A percentile compares a stretch with the other conserved stretches of the same genome.
Conservation (phyloP, 2,888 invertebrate genomes). For the Calameuta filiformis region DNA sequence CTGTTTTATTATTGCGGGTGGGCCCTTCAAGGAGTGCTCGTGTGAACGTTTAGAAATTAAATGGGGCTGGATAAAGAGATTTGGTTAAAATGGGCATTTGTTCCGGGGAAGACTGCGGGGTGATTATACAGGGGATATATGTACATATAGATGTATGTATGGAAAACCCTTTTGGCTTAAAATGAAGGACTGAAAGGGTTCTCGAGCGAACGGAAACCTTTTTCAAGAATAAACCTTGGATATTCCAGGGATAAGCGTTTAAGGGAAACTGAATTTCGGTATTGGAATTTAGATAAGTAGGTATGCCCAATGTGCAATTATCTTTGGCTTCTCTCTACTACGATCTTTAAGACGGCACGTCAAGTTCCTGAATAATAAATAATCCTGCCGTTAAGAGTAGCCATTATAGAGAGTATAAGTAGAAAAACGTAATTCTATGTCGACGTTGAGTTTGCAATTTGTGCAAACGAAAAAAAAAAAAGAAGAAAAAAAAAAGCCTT, state of each 20-base stretch:
- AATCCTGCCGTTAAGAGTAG: neutral
- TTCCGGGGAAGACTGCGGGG: neutral
- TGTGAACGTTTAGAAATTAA: neutral
- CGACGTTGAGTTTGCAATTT: neutral
- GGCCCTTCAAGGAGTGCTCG: neutral
- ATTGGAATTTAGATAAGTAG: neutral
- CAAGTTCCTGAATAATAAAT: neutral
- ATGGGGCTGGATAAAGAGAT: neutral
- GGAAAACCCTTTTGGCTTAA: neutral
- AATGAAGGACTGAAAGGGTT: neutral
- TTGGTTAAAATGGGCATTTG: neutral
- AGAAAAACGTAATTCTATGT: neutral
- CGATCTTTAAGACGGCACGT: neutral
- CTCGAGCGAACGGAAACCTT: neutral
- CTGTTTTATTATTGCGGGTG: neutral
- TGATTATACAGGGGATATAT: neutral
- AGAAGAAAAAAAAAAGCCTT: too few relatives aligned
- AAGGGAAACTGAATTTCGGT: neutral
- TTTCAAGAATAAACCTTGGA: neutral
- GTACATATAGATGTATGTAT: too few relatives aligned
- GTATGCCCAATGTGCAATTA: neutral
- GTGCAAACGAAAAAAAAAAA: neutral
- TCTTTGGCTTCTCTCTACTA: neutral
- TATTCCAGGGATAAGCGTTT: neutral
- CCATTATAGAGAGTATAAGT: neutral